phyloP scores from a whole-genome alignment of 2,888 invertebrate genomes.

The Eilema griseolum region DNA sequence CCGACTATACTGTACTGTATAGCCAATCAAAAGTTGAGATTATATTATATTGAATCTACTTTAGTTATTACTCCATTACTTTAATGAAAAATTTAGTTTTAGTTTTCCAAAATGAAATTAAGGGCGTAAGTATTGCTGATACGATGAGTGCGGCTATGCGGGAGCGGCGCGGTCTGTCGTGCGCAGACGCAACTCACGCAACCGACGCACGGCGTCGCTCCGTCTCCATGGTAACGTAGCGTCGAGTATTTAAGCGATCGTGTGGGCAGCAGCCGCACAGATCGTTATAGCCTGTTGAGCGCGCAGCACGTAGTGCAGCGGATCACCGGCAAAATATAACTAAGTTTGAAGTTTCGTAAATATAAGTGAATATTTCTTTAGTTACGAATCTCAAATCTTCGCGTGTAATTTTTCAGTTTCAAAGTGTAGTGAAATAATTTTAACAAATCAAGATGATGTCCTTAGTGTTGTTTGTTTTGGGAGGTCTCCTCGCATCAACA shows the following conservation, averaged over 20 bases:
- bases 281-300: conserved; percentile 81
- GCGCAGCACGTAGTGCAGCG: conserved; percentile 84
- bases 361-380: conserved; percentile 77
- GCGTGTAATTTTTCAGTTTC: conserved; percentile 74
- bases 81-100: conserved; percentile 36
- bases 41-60: conserved; percentile 6
- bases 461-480: conserved; percentile 86
- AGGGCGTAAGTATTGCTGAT: conserved; percentile 41
- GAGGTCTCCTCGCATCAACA: conserved; percentile 77
- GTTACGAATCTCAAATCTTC: conserved; percentile 84
- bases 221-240: conserved; percentile 80
- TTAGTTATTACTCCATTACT: conserved; percentile 17
- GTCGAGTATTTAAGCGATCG: conserved; percentile 75
- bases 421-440: conserved; percentile 80
- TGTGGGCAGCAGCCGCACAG: conserved; percentile 67
- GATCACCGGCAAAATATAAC: conserved; percentile 74
- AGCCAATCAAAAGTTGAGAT: conserved; percentile 28
- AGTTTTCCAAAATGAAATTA: conserved; percentile 31
- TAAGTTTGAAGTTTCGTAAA: conserved; percentile 85
- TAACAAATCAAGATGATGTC: conserved; percentile 74
- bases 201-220: conserved; percentile 74
- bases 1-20: conserved; percentile 20
- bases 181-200: conserved; percentile 63
- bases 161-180: conserved; percentile 41
- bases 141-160: conserved; percentile 43